These are phyloP conservation scores for Neocrepidodera transversa DNA, from an alignment of 2,888 invertebrate species.

Conservation along the genomic window DNA sequence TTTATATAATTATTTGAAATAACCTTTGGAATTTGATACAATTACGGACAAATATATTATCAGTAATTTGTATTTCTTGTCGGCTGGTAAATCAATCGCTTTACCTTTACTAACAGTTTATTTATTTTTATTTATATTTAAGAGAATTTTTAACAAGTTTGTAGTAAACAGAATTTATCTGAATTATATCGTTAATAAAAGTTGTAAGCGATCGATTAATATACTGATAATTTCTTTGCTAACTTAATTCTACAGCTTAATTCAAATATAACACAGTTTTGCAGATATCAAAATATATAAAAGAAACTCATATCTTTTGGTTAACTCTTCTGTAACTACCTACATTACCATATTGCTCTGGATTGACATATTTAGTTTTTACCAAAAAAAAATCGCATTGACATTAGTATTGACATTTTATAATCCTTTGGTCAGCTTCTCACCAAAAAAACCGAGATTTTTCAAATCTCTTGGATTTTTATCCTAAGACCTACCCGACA, in stretches of 20 bases:
- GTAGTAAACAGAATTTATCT: too few relatives aligned
- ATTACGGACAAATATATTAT: slow-evolving; percentile 28
- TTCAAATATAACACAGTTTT: slow-evolving; percentile 59
- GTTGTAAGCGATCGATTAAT: slow-evolving; percentile 48
- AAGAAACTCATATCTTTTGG: slow-evolving; percentile 54
- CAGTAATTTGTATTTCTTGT: slow-evolving; percentile 33
- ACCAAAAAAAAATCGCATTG: slow-evolving; percentile 56
- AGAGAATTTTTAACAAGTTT: too few relatives aligned
- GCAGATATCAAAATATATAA: slow-evolving; percentile 61
- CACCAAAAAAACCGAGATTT: slow-evolving; percentile 42
- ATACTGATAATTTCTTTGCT: slow-evolving; percentile 44
- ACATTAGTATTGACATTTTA: slow-evolving; percentile 61
- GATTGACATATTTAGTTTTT: slow-evolving; percentile 60
- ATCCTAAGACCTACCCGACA: slow-evolving; percentile 48
- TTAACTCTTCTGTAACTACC: slow-evolving; percentile 52
- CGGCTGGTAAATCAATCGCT: slow-evolving; percentile 47
- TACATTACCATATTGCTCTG: slow-evolving; percentile 63
- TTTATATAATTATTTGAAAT: slow-evolving; percentile 7
- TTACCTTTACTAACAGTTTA: too few relatives aligned
- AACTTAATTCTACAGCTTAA: slow-evolving; percentile 56
- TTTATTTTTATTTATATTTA: too few relatives aligned
- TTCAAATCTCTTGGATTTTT: slow-evolving; percentile 32
- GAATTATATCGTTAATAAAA: too few relatives aligned
- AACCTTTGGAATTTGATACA: slow-evolving; percentile 28
- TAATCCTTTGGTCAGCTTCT: slow-evolving; percentile 60